A percentile compares a stretch with the other conserved stretches of the same genome.
phyloP scores from a whole-genome alignment of 2,888 invertebrate species.

The Papilio protenor region DNA sequence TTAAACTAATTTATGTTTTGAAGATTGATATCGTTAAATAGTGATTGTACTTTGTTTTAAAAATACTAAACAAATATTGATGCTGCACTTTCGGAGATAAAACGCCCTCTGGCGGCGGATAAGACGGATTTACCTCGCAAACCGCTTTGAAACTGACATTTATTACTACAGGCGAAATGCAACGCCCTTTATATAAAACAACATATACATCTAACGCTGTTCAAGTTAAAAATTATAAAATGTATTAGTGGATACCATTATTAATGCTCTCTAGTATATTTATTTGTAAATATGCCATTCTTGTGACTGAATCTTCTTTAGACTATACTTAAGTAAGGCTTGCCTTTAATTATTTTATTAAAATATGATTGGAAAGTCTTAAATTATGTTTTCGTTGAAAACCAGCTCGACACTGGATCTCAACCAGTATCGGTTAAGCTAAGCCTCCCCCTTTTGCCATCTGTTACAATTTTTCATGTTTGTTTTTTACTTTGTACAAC shows the following conservation, averaged over 20 bases:
- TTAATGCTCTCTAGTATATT: not conserved
- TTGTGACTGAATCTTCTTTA: too few species aligned
- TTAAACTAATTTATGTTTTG: not conserved
- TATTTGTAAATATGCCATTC: too few species aligned
- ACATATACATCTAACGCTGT: conserved; percentile 2
- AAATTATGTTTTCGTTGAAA: too few species aligned
- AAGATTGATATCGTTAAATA: not conserved
- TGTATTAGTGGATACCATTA: not conserved
- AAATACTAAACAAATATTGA: conserved; percentile 15
- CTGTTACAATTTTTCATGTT: too few species aligned
- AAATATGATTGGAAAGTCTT: too few species aligned
- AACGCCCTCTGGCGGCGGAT: conserved; percentile 16
- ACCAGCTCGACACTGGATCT: too few species aligned
- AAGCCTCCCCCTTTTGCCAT: too few species aligned
- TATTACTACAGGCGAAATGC: conserved; percentile 17
- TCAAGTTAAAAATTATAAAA: conserved; percentile 28
- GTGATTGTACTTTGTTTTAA: conserved; percentile 10
- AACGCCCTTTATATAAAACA: not conserved
- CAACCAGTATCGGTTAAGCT: too few species aligned
- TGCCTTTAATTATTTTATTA: too few species aligned
- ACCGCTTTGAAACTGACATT: conserved; percentile 30
- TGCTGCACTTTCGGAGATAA: conserved; percentile 9
- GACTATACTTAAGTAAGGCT: too few species aligned
- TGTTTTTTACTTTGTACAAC: too few species aligned
- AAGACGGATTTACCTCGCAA: conserved; percentile 34